A percentile compares a stretch with the other conserved stretches of the same genome.
Conservation (phyloP, 2,888 invertebrate genomes). For the Drosophila suboccidentalis region DNA sequence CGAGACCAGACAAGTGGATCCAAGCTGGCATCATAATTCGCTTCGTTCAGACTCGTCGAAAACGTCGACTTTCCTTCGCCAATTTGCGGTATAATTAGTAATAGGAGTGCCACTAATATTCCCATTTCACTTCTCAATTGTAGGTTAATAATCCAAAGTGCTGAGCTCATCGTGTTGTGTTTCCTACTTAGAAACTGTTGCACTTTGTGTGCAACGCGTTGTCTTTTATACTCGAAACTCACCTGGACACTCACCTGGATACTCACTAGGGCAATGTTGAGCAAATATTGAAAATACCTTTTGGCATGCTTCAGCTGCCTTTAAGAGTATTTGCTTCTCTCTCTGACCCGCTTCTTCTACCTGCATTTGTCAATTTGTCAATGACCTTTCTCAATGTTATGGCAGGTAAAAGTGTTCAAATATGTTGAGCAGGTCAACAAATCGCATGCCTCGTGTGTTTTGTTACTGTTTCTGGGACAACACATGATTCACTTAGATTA, state of each 20-base stretch:
- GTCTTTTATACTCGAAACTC: slow-evolving; percentile 55
- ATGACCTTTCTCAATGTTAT: slow-evolving; percentile 29
- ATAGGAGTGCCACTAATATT: slow-evolving; percentile 10
- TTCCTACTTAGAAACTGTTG: slow-evolving; percentile 69
- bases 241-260: slow-evolving; percentile 37
- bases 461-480: background rate
- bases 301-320: slow-evolving; percentile 44
- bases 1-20: slow-evolving; percentile 83
- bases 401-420: slow-evolving; percentile 14
- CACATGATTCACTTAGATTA: background rate
- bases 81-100: slow-evolving; percentile 20
- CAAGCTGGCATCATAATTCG: slow-evolving; percentile 79
- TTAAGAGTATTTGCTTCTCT: slow-evolving; percentile 34
- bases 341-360: slow-evolving; percentile 10
- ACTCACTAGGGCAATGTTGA: slow-evolving; percentile 18
- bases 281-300: slow-evolving; percentile 45
- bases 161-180: slow-evolving; percentile 33
- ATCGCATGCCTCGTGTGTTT: slow-evolving; percentile 3
- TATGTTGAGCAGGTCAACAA: slow-evolving; percentile 33
- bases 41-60: slow-evolving; percentile 65
- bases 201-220: slow-evolving; percentile 50
- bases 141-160: slow-evolving; percentile 23
- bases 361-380: slow-evolving; percentile 25
- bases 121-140: background rate
- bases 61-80: slow-evolving; percentile 46